These are phyloP conservation scores for Ceratitis capitata DNA, from an alignment of 1,140 invertebrate genomes.

Conservation along the genomic window DNA sequence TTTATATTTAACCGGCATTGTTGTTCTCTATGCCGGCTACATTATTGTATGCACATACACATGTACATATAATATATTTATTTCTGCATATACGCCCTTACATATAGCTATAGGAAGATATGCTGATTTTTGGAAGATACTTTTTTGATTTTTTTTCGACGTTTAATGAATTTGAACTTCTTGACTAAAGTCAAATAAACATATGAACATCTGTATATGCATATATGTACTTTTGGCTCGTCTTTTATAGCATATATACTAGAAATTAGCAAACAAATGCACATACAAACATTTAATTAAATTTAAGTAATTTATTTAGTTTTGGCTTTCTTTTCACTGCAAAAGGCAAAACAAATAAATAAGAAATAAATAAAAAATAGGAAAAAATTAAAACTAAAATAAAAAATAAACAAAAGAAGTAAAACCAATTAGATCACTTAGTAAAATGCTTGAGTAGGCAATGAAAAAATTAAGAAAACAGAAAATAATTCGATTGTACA, in stretches of 20 bases:
- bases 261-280: background rate
- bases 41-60: background rate
- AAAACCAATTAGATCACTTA: background rate
- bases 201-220: background rate
- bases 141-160: background rate
- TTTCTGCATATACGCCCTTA: background rate
- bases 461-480: too few species aligned
- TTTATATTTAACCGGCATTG: too few species aligned
- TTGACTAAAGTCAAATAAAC: slow-evolving; percentile 2
- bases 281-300: background rate
- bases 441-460: background rate
- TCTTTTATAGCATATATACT: background rate
- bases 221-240: background rate
- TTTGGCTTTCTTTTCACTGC: too few species aligned
- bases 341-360: too few species aligned
- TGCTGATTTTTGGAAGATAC: background rate
- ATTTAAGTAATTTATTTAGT: too few species aligned
- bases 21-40: too few species aligned
- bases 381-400: background rate
- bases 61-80: background rate
- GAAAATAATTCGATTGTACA: too few species aligned
- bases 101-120: too few species aligned
- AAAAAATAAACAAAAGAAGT: too few species aligned
- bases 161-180: slow-evolving; percentile 22
- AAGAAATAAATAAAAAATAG: background rate